Evolutionary conservation across 2,797 vertebrate species (phyloP), one percentile per base, ranked within the genome.

Genomic region (Alauda arvensis): DNA sequence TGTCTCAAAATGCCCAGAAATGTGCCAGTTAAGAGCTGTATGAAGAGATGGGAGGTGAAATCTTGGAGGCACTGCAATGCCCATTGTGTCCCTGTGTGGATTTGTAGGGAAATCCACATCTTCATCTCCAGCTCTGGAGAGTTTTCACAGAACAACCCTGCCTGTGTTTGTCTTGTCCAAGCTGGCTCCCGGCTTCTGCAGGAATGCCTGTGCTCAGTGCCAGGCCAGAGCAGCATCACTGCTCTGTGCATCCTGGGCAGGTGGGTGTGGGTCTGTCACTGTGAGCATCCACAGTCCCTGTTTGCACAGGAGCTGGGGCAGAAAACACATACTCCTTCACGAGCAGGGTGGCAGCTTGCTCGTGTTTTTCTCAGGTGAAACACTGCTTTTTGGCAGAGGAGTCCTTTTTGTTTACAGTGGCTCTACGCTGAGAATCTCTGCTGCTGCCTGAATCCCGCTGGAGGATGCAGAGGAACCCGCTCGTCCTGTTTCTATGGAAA

Each of bases 401-500:
- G 53, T 3, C 13, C 14, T 52, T 51, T 51, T 37, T 49, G 18
- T 59, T 76, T 72, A 19, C 53, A 20, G 9, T 25, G 24, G 43
- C n/a, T 53, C 34, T 46, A 12, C 3, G 12, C 53, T 85, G 45
- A 57, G 11, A 48, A 10, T 83, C 51, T 34, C 17, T 87, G 70
- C 59, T 74, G 67, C 57, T 71, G 69, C 33, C 62, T 85, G 92
- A 78, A 87, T 78, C 60, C 62, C 74, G 31, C 67, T 37, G 6
- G 4, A 63, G 74, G 74, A 72, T 78, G 29, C 9, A 2, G 49
- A 85, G 75, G 61, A 91, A 43, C 67, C 65, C 15, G 46, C 46
- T 53, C 55, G 48, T 84, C 46, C 37, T 19, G 93, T 93, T 93
- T 77, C 93, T 69, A 91, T 93, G 91, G 92, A 83, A 91, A 95